Evolutionary conservation across 2,113 vertebrate genomes (phyloP).

Genomic region (Neopipo cinnamomea): DNA sequence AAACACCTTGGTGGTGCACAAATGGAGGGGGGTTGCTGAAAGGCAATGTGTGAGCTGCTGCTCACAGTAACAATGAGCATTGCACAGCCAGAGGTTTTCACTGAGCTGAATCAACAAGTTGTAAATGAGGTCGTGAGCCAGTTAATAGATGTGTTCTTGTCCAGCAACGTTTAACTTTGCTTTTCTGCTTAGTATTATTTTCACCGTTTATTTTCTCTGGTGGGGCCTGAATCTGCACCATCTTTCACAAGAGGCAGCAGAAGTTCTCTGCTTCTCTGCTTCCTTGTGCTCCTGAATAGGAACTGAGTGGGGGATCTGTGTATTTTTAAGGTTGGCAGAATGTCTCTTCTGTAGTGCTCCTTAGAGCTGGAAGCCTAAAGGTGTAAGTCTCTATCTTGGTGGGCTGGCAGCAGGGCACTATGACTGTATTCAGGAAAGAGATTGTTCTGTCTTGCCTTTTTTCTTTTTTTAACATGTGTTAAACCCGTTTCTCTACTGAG

Average conservation of each 20-base stretch:
- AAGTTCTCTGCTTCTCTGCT: neutral
- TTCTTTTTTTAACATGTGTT: neutral
- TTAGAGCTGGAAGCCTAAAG: neutral
- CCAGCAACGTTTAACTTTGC: neutral
- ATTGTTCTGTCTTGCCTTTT: neutral
- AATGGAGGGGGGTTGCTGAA: neutral
- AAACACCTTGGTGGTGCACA: neutral
- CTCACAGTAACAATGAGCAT: neutral
- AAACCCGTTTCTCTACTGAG: neutral
- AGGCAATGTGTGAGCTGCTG: neutral
- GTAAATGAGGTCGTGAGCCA: neutral
- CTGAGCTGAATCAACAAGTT: conserved; percentile 18
- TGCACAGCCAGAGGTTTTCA: neutral
- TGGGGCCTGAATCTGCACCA: neutral
- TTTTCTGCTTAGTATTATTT: neutral
- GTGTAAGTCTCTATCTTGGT: neutral
- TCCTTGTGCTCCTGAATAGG: neutral
- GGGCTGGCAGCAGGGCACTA: neutral
- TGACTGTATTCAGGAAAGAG: neutral
- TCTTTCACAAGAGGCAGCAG: neutral
- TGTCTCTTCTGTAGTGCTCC: neutral
- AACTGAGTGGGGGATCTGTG: neutral
- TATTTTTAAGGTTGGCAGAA: neutral
- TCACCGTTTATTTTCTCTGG: neutral
- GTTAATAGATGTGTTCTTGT: neutral